Evolutionary conservation across 2,797 vertebrate species (phyloP).

Genomic region (Gymnoscopelus braueri): DNA sequence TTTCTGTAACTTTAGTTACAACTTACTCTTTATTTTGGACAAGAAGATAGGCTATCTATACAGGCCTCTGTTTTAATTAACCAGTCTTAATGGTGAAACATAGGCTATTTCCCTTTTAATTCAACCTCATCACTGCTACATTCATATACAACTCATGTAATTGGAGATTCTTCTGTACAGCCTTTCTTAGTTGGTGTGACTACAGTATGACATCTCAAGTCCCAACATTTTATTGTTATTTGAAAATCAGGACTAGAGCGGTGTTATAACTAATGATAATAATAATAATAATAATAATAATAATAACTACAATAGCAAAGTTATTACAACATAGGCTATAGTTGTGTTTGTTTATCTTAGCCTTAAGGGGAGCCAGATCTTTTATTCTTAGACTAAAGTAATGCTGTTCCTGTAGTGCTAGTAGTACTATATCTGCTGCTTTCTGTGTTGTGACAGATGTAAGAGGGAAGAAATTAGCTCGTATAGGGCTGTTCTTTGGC

Average conservation of each 20-base stretch:
- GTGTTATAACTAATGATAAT: conserved; percentile 27
- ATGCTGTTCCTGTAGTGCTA: background rate
- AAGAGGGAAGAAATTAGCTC: conserved; percentile 52
- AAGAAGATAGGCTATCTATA: no score
- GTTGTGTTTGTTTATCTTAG: no score
- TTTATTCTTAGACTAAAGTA: background rate
- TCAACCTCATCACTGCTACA: no score
- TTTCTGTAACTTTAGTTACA: no score
- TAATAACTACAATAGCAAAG: conserved; percentile 9
- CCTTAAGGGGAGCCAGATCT: background rate
- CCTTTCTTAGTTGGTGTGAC: no score
- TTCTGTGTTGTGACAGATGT: conserved; percentile 42
- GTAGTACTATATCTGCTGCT: conserved; percentile 15
- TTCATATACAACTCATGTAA: no score
- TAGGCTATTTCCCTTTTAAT: no score
- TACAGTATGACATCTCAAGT: background rate
- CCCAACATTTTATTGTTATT: background rate
- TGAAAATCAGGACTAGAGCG: conserved; percentile 14
- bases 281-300: no score
- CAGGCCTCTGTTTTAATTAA: no score
- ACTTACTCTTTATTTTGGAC: no score
- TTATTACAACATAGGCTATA: conserved; percentile 22
- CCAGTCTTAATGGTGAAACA: no score
- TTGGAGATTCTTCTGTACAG: no score
- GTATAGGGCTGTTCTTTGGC: conserved; percentile 28